Evolutionary conservation across 2,113 vertebrate species (phyloP).

Genomic region (Rynchops niger): DNA sequence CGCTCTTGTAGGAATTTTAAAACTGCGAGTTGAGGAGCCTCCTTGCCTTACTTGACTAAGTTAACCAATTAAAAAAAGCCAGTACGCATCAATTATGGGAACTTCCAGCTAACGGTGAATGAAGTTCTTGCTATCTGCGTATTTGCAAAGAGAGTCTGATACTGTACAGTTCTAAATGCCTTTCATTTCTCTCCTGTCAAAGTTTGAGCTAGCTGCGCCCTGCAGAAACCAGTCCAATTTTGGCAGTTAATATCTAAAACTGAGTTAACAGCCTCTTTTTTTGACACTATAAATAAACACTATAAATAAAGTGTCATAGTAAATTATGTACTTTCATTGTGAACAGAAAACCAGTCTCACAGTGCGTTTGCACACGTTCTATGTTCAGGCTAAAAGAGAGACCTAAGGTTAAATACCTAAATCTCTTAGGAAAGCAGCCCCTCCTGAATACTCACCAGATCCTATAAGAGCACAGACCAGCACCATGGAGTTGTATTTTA

Average conservation of each 20-base stretch:
- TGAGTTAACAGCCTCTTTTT: not conserved
- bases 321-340: not conserved
- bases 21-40: not conserved
- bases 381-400: not conserved
- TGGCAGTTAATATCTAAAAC: not conserved
- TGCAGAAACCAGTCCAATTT: not conserved
- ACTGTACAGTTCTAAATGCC: not conserved
- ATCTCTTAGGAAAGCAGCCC: not conserved
- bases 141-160: not conserved
- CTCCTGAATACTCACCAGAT: constrained; percentile 81
- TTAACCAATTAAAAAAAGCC: not conserved
- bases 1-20: not conserved
- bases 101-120: not conserved
- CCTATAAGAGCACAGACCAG: constrained; percentile 94
- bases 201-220: not conserved
- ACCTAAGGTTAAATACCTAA: not conserved
- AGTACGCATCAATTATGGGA: not conserved
- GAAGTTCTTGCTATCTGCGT: not conserved
- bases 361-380: not conserved
- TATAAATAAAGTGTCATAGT: not conserved
- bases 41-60: not conserved
- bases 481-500: constrained; percentile 99
- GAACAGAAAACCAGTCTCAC: not conserved
- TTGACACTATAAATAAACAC: not conserved
- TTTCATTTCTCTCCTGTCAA: not conserved